These are phyloP conservation scores for Ormia ochracea DNA, from an alignment of 2,888 invertebrate genomes.

Conservation along the genomic window DNA sequence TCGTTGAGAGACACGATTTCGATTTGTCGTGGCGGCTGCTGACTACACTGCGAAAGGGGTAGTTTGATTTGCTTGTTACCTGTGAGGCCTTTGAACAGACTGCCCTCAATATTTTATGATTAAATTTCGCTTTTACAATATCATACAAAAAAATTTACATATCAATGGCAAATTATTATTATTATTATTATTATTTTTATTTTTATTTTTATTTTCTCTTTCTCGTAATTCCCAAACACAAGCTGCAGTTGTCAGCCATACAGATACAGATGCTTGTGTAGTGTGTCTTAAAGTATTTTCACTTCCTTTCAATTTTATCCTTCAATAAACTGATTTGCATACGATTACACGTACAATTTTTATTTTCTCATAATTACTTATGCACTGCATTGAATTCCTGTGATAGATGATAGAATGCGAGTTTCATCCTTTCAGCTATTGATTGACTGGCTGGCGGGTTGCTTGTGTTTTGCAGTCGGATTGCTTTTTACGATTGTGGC, in stretches of 20 bases:
- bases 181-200: constrained; percentile 55
- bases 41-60: constrained; percentile 35
- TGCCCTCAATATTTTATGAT: constrained; percentile 55
- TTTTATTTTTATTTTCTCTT: too few relatives aligned
- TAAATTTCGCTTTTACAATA: constrained; percentile 48
- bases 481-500: constrained; percentile 35
- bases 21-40: background rate
- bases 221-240: constrained; percentile 42
- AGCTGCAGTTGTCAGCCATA: constrained; percentile 46
- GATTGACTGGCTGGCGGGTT: constrained; percentile 31
- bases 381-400: constrained; percentile 43
- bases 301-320: constrained; percentile 46
- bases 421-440: background rate
- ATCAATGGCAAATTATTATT: constrained; percentile 69
- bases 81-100: constrained; percentile 41
- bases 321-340: constrained; percentile 55
- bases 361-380: constrained; percentile 60
- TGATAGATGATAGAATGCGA: constrained; percentile 26
- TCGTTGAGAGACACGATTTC: background rate
- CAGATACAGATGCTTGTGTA: constrained; percentile 55
- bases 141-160: constrained; percentile 67
- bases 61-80: constrained; percentile 40
- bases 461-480: background rate
- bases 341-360: constrained; percentile 51
- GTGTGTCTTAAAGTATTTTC: constrained; percentile 24